phyloP scores from a whole-genome alignment of 2,113 vertebrate species.

The Myxocyprinus asiaticus region DNA sequence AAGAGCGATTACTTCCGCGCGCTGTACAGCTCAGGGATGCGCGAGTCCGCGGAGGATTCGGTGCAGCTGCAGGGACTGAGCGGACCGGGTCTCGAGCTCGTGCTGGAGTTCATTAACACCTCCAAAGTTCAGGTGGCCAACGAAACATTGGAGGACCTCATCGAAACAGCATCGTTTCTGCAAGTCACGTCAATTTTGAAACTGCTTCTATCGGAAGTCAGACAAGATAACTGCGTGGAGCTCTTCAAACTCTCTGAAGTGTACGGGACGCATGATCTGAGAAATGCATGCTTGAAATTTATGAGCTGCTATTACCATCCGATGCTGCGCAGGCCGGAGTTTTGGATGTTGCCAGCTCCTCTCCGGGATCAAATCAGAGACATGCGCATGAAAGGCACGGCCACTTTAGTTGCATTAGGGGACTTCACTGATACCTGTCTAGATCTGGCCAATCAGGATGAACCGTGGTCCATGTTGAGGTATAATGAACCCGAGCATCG shows the following conservation, averaged over 20 bases:
- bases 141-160: constrained; percentile 84
- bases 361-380: constrained; percentile 79
- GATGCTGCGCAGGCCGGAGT: constrained; percentile 82
- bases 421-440: constrained; percentile 78
- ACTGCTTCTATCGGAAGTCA: constrained; percentile 84
- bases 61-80: constrained; percentile 91
- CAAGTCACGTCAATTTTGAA: constrained; percentile 90
- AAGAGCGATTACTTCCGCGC: constrained; percentile 96
- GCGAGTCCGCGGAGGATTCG: constrained; percentile 85
- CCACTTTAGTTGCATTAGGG: constrained; percentile 84
- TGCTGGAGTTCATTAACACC: constrained; percentile 90
- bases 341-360: constrained; percentile 67
- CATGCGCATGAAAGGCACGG: constrained; percentile 82
- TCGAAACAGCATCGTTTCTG: constrained; percentile 90
- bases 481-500: constrained; percentile 83
- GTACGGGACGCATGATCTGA: constrained; percentile 87
- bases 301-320: constrained; percentile 87
- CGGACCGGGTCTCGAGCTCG: constrained; percentile 86
- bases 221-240: constrained; percentile 85
- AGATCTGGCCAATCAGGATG: constrained; percentile 72
- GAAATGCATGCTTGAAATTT: constrained; percentile 82
- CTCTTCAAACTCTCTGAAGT: constrained; percentile 86
- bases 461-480: constrained; percentile 86
- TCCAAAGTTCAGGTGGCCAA: constrained; percentile 75
- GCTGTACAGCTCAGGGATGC: constrained; percentile 93